Conservation (phyloP, 2,797 vertebrate species). For the Sebastes kiyomatsui region DNA sequence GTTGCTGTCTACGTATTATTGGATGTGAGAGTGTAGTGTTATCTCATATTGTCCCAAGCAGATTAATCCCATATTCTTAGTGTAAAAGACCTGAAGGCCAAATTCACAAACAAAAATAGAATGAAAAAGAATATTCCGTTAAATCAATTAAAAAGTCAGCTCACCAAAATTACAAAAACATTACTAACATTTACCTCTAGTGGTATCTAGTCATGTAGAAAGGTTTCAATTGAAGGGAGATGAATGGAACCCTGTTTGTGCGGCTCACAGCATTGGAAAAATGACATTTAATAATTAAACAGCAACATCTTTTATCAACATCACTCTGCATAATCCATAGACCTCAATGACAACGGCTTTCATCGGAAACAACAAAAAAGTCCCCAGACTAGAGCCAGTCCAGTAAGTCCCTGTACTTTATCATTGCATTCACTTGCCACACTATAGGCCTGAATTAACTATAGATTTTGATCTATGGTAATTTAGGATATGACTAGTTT, state of each 20-base stretch:
- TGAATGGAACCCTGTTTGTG: not conserved
- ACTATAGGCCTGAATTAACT: no score
- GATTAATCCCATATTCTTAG: conserved; percentile 8
- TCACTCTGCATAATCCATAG: not conserved
- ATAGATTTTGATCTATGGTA: not conserved
- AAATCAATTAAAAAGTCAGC: not conserved
- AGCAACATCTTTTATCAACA: not conserved
- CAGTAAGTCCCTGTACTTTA: not conserved
- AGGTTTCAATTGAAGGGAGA: not conserved
- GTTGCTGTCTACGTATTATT: conserved; percentile 36
- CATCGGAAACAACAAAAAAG: not conserved
- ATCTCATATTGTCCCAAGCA: conserved; percentile 40
- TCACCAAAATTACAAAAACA: not conserved
- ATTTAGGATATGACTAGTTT: not conserved
- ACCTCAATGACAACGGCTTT: not conserved
- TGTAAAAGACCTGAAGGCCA: not conserved
- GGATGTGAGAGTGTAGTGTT: conserved; percentile 17
- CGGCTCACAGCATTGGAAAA: not conserved
- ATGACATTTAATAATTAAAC: not conserved
- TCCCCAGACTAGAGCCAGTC: not conserved
- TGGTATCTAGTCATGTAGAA: not conserved
- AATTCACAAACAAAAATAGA: conserved; percentile 5
- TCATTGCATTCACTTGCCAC: no score
- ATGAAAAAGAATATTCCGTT: not conserved
- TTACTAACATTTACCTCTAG: not conserved